These are phyloP conservation scores for Cecidostiba fungosa DNA, from an alignment of 2,888 invertebrate species.

Conservation along the genomic window DNA sequence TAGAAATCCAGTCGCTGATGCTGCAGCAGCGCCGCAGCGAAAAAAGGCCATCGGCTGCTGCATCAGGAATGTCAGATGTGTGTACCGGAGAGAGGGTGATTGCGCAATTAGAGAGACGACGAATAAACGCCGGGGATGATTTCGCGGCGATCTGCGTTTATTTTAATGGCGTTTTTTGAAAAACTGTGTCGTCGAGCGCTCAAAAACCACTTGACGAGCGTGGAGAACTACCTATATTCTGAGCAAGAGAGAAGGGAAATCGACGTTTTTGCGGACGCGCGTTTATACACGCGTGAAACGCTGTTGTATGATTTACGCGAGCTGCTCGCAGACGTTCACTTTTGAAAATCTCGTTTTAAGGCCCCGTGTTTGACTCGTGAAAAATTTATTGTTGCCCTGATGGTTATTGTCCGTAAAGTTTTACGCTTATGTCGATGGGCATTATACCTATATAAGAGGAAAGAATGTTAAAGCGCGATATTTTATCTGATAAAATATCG, in stretches of 20 bases:
- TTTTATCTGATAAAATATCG: constrained; percentile 12
- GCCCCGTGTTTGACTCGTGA: not conserved
- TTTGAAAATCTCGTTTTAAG: constrained; percentile 15
- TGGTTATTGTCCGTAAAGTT: constrained; percentile 17
- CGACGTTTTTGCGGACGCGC: not conserved
- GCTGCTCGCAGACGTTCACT: not conserved
- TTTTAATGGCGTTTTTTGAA: constrained; percentile 8
- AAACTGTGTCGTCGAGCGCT: not conserved
- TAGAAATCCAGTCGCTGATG: constrained; percentile 35
- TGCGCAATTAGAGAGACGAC: constrained; percentile 24
- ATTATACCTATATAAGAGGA: constrained; percentile 3
- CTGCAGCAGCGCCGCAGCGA: constrained; percentile 13
- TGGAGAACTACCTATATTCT: not conserved
- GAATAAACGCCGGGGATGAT: not conserved
- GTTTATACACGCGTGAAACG: not conserved
- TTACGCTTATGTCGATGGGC: constrained; percentile 2
- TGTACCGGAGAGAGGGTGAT: not conserved
- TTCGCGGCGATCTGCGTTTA: not conserved
- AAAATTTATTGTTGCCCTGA: not conserved
- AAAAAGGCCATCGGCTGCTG: not conserved
- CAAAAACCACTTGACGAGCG: not conserved
- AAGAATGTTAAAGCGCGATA: not conserved
- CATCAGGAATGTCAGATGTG: constrained; percentile 9
- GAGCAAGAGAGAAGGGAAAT: not conserved
- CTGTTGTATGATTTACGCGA: constrained; percentile 7